Evolutionary conservation across 2,797 vertebrate genomes (phyloP).

Genomic region (Crocidura indochinensis): DNA sequence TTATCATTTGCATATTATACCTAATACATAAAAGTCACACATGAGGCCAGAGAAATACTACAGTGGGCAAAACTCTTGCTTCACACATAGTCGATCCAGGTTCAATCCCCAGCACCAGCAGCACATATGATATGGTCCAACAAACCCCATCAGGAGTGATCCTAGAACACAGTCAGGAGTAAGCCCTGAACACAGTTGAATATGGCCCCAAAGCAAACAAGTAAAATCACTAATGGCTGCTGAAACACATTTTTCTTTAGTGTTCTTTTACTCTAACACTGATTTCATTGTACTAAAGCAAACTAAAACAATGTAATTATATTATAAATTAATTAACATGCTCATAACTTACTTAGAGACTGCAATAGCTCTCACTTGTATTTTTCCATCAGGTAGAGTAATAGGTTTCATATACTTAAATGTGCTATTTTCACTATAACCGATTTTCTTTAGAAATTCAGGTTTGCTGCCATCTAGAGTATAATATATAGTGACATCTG

Average conservation of each 20-base stretch:
- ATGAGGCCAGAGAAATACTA: too few species aligned
- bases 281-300: conserved; percentile 31
- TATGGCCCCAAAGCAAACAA: not conserved
- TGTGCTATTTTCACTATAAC: conserved; percentile 89
- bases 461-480: conserved; percentile 96
- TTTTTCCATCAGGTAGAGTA: conserved; percentile 93
- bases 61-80: too few species aligned
- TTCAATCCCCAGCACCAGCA: too few species aligned
- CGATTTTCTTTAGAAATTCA: conserved; percentile 87
- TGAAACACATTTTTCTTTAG: conserved; percentile 53
- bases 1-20: not conserved
- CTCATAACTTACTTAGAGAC: conserved; percentile 91
- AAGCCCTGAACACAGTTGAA: too few species aligned
- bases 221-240: not conserved
- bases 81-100: too few species aligned
- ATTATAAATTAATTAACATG: conserved; percentile 29
- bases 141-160: too few species aligned
- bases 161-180: too few species aligned
- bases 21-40: conserved; percentile 20
- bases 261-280: conserved; percentile 48
- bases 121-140: too few species aligned
- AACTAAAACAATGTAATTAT: conserved; percentile 28
- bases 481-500: conserved; percentile 93
- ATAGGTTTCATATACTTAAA: conserved; percentile 93
- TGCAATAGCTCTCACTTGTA: conserved; percentile 94